Conservation (phyloP, 2,888 invertebrate species). For the Drosophila gaucha region DNA sequence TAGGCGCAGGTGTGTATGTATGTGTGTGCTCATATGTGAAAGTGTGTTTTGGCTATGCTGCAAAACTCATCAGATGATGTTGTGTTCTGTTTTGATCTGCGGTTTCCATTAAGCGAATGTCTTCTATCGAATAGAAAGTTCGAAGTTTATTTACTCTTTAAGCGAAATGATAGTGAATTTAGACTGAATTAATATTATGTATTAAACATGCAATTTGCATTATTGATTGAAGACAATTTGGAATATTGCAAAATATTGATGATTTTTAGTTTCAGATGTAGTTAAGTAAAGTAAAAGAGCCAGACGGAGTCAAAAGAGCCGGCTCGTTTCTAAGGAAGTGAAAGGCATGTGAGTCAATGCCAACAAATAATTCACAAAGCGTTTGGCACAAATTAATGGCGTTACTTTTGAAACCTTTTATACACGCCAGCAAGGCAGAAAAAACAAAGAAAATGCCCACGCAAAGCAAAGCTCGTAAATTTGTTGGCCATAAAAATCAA, state of each 20-base stretch:
- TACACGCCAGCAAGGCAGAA: constrained; percentile 46
- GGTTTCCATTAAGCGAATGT: constrained; percentile 29
- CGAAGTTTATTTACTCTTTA: not conserved
- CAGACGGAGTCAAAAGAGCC: not conserved
- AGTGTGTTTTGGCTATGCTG: constrained; percentile 13
- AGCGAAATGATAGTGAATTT: not conserved
- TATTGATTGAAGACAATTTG: not conserved
- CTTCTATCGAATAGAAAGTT: not conserved
- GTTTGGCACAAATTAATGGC: constrained; percentile 72
- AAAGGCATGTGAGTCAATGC: constrained; percentile 27
- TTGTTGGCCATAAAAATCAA: constrained; percentile 76
- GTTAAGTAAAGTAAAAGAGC: not conserved
- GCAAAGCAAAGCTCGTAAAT: constrained; percentile 68
- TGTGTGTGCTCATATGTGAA: too few species aligned
- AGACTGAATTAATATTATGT: not conserved
- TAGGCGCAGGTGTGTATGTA: constrained; percentile 9
- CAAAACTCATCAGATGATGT: constrained; percentile 41
- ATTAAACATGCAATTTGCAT: too few species aligned
- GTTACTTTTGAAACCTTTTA: constrained; percentile 76
- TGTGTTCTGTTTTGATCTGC: constrained; percentile 18
- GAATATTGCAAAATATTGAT: not conserved
- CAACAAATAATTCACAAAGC: constrained; percentile 59
- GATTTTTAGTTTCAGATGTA: not conserved
- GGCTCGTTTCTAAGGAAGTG: not conserved
- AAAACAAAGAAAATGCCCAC: constrained; percentile 32